A percentile compares a stretch with the other conserved stretches of the same genome.
Evolutionary conservation across 1,140 invertebrate genomes (phyloP).

Genomic region (Aphelenchoides besseyi): DNA sequence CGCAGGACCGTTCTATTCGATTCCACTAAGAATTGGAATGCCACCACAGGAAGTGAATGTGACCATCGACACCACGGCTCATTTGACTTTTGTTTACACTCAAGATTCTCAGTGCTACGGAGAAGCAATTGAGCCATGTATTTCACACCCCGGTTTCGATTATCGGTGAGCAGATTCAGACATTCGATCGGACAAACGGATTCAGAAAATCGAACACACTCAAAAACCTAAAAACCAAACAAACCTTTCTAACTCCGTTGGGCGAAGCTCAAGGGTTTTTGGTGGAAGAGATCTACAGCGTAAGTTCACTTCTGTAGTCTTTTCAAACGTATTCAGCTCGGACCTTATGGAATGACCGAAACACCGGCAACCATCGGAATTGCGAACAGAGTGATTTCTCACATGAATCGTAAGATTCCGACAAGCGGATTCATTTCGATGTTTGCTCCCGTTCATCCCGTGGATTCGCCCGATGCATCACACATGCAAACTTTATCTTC

Average conservation of each 20-base stretch:
- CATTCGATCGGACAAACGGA: neutral
- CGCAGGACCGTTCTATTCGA: neutral
- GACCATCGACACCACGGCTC: neutral
- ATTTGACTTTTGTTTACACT: neutral
- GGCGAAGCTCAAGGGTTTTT: neutral
- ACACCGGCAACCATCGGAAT: conserved; percentile 2
- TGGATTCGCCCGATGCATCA: neutral
- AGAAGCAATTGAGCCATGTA: neutral
- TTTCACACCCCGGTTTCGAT: neutral
- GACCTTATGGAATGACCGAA: conserved; percentile 3
- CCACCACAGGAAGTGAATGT: conserved; percentile 15
- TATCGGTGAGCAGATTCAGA: neutral
- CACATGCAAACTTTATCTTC: conserved; percentile 3
- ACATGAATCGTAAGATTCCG: neutral
- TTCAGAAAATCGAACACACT: neutral
- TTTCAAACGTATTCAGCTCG: neutral
- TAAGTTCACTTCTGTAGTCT: neutral
- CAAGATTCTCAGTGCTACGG: neutral
- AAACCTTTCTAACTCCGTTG: neutral
- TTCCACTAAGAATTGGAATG: conserved; percentile 1
- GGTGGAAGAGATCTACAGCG: neutral
- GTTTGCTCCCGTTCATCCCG: neutral
- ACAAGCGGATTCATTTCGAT: neutral
- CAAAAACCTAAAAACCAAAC: neutral
- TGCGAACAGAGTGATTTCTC: neutral